phyloP scores from a whole-genome alignment of 2,113 vertebrate species.

The Bambusicola thoracicus region DNA sequence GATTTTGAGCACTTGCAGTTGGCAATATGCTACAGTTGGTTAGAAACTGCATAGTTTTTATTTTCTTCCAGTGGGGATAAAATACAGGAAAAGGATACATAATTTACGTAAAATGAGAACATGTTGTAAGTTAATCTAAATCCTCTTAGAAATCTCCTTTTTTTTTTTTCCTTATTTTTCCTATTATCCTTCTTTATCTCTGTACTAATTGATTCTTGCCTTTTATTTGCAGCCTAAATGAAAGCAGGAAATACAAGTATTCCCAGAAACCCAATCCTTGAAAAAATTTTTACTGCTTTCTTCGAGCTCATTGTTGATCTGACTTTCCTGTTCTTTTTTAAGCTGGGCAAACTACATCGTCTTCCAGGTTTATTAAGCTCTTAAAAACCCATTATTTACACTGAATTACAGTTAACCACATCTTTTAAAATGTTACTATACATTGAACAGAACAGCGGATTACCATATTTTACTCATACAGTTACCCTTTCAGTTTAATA shows the following conservation, averaged over 20 bases:
- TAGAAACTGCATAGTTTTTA: neutral
- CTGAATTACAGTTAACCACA: neutral
- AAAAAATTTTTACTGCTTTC: neutral
- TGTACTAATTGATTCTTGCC: neutral
- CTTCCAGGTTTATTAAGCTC: neutral
- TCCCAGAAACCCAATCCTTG: neutral
- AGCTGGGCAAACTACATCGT: neutral
- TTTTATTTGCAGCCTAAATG: slow-evolving; percentile 19
- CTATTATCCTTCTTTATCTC: neutral
- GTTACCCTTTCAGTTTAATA: neutral
- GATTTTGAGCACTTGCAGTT: neutral
- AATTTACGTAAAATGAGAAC: neutral
- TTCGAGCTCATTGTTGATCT: neutral
- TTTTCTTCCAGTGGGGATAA: neutral
- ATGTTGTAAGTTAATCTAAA: neutral
- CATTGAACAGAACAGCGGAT: neutral
- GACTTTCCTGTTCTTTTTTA: neutral
- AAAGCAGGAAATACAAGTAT: neutral
- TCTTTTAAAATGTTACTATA: neutral
- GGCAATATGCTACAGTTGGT: neutral
- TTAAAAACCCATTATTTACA: neutral
- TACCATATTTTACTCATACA: neutral
- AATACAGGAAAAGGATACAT: neutral
- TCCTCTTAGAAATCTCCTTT: neutral
- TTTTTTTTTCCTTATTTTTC: neutral